Conservation (phyloP, 2,888 invertebrate genomes). For the Agrotis clavis region DNA sequence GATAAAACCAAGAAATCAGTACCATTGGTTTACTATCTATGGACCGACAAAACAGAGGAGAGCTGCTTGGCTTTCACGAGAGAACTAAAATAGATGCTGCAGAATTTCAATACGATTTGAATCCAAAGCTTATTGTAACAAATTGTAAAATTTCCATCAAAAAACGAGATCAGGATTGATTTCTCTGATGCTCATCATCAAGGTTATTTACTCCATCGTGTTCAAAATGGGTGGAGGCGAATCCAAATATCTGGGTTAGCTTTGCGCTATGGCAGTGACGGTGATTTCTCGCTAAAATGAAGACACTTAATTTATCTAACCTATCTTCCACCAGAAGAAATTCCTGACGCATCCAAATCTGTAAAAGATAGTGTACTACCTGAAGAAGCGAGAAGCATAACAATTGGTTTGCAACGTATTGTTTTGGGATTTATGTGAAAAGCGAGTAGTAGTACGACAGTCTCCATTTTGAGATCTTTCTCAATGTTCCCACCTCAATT, state of each 20-base stretch:
- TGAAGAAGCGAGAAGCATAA: neutral
- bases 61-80: neutral
- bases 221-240: conserved; percentile 8
- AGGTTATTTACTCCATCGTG: neutral
- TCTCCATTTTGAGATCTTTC: too few species aligned
- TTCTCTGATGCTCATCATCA: conserved; percentile 5
- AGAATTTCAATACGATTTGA: conserved; percentile 7
- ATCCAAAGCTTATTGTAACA: conserved; percentile 8
- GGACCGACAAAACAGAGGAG: neutral
- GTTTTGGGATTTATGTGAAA: too few species aligned
- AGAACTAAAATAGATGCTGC: conserved; percentile 2
- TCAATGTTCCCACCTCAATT: too few species aligned
- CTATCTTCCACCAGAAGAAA: conserved; percentile 3
- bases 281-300: conserved; percentile 2
- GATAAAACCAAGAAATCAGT: conserved; percentile 8
- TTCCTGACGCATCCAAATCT: conserved; percentile 1
- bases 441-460: too few species aligned
- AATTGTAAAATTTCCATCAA: conserved; percentile 1
- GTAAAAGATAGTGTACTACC: conserved; percentile 1
- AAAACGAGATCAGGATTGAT: conserved; percentile 3
- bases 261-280: conserved; percentile 2
- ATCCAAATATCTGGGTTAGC: conserved; percentile 1
- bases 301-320: neutral
- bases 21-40: neutral
- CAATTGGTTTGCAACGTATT: neutral